Percentiles rank a stretch among this genome's conserved stretches.
These are phyloP conservation scores for Cheilosia vernalis DNA, from an alignment of 2,888 invertebrate species.

Conservation along the genomic window DNA sequence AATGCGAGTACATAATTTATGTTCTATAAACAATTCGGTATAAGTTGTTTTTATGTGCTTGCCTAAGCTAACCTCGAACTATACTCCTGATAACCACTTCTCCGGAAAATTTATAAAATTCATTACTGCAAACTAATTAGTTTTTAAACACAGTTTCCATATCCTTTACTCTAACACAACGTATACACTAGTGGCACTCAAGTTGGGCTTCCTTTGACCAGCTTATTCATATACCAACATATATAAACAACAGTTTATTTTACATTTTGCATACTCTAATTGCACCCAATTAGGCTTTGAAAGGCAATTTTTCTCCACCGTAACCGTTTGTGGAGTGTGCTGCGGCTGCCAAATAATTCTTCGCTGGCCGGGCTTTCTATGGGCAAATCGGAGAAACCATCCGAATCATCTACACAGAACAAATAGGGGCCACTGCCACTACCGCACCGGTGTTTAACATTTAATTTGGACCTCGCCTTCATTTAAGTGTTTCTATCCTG, in stretches of 20 bases:
- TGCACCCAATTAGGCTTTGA: constrained; percentile 68
- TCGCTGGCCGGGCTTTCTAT: constrained; percentile 16
- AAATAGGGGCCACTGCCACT: background rate
- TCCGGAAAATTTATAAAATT: constrained; percentile 59
- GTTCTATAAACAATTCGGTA: background rate
- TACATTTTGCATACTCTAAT: constrained; percentile 73
- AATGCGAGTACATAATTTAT: background rate
- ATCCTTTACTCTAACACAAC: constrained; percentile 12
- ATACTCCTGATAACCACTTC: constrained; percentile 19
- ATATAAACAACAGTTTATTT: constrained; percentile 54
- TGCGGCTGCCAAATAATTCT: constrained; percentile 57
- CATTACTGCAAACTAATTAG: constrained; percentile 52
- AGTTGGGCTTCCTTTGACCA: constrained; percentile 22
- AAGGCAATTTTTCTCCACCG: constrained; percentile 61
- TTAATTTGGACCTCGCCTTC: constrained; percentile 51
- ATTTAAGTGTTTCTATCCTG: constrained; percentile 51
- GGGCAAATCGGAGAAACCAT: constrained; percentile 39
- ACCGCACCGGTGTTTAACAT: constrained; percentile 48
- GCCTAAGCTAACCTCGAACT: constrained; percentile 12
- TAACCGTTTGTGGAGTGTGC: constrained; percentile 31
- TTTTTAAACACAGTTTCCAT: constrained; percentile 20
- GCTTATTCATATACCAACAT: constrained; percentile 4
- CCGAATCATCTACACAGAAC: constrained; percentile 33
- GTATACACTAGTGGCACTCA: constrained; percentile 13
- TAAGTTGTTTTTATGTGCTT: background rate